Evolutionary conservation across 2,113 vertebrate genomes (phyloP), one percentile per base, ranked within the genome.

Genomic region (Muntiacus reevesi): DNA sequence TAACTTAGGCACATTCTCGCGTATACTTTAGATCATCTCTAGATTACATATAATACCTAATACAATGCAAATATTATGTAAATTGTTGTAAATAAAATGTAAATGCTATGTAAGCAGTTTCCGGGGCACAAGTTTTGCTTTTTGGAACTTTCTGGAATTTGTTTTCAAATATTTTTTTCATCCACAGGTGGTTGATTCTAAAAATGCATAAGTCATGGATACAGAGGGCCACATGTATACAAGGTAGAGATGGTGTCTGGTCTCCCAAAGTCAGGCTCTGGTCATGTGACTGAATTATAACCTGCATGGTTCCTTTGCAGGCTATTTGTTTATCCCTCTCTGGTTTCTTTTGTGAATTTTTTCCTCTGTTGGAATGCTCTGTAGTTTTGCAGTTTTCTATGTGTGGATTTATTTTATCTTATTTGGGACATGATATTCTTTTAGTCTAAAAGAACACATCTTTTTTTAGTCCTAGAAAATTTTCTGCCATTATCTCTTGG

Each of bases 381-480:
- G 16, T 86, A 89, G 36, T 87, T 82, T 89, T 17, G 54, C 33
- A 83, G 74, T 97, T 89, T 94, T 83, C 36, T 97, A 64, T 43
- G 55, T 78, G 28, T 83, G 12, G 71, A 82, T 83, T 92, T 87
- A 40, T 93, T 96, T 93, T 52, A 94, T 74, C 84, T 89, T 87
- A 40, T 28, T 89, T 87, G 86, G 43, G 23, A 79, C 40, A 71
- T 47, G 28, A 40, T 76, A 78, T n/a, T 28, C 57, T 94, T 81
- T 92, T 64, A 76, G 40, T 67, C 33, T 84, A 90, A 82, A 94
- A 90, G 54, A 1, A 33, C 71, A 25, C 11, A 1, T 82, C 17
- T 78, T 76, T 94, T 89, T 83, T 92, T 16, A 78, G 33, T 64
- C 27, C n/a, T 82, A 60, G 33, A 93, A 79, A 54, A 36, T 16